Conservation (phyloP, 2,888 invertebrate genomes). For the Amorpha juglandis region DNA sequence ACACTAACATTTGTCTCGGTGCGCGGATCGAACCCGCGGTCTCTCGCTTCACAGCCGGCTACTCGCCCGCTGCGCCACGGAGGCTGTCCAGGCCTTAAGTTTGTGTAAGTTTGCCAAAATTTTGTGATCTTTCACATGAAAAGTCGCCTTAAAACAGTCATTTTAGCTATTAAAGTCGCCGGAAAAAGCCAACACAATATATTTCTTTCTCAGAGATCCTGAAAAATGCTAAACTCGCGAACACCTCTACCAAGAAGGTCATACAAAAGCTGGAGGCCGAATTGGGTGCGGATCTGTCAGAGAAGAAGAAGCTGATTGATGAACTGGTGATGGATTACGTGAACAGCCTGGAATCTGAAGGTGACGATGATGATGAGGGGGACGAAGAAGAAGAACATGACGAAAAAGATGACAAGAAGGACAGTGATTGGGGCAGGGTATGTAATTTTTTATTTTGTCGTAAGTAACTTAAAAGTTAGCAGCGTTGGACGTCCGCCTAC, state of each 20-base stretch:
- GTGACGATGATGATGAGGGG: constrained; percentile 58
- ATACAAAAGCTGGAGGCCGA: constrained; percentile 93
- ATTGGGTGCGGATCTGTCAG: constrained; percentile 89
- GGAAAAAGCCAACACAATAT: background rate
- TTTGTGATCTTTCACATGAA: too few relatives aligned
- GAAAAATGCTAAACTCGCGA: constrained; percentile 92
- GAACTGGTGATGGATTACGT: constrained; percentile 92
- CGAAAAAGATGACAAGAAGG: constrained; percentile 65
- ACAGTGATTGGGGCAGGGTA: constrained; percentile 48
- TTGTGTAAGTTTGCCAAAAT: too few relatives aligned
- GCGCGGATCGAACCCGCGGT: too few relatives aligned
- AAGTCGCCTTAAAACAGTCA: background rate
- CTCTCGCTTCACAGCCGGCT: too few relatives aligned
- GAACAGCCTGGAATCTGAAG: constrained; percentile 62
- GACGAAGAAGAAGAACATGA: constrained; percentile 40
- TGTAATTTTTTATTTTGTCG: background rate
- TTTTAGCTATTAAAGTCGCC: too few relatives aligned
- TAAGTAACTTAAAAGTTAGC: too few relatives aligned
- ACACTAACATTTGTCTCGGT: too few relatives aligned
- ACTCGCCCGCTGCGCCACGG: too few relatives aligned
- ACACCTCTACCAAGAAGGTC: constrained; percentile 95
- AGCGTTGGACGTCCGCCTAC: too few relatives aligned
- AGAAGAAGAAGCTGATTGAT: constrained; percentile 94
- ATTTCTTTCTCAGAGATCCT: constrained; percentile 87
- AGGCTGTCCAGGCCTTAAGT: too few relatives aligned